Evolutionary conservation across 2,113 vertebrate species (phyloP).

Genomic region (Perca fluviatilis): DNA sequence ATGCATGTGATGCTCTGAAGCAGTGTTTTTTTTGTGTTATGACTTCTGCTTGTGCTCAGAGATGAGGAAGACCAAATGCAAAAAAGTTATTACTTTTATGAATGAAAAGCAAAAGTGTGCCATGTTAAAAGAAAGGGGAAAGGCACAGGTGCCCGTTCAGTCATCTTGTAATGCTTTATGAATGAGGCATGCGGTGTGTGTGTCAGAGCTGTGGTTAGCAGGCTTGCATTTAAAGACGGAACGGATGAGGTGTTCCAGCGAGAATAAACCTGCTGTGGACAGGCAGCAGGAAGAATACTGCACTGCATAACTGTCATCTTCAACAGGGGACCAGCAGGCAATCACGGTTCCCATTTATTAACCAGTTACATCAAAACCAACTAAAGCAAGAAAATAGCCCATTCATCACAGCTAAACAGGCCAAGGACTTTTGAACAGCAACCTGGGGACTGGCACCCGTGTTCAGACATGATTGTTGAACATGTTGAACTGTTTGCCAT

Average conservation of each 20-base stretch:
- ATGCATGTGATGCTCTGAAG: neutral
- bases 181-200: constrained; percentile 56
- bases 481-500: too few species aligned
- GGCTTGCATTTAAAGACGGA: constrained; percentile 54
- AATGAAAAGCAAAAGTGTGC: constrained; percentile 39
- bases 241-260: constrained; percentile 6
- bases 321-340: constrained; percentile 3
- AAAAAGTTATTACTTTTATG: neutral
- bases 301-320: constrained; percentile 19
- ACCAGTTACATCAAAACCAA: constrained; percentile 21
- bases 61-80: neutral
- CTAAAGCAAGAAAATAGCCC: constrained; percentile 3
- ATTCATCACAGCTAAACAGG: constrained; percentile 39
- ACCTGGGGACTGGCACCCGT: constrained; percentile 22
- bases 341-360: constrained; percentile 24
- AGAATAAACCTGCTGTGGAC: constrained; percentile 4
- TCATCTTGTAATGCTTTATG: constrained; percentile 56
- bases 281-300: neutral
- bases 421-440: constrained; percentile 12
- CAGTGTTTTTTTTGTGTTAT: neutral
- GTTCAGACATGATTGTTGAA: too few species aligned
- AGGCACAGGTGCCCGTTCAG: constrained; percentile 29
- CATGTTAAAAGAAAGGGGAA: neutral
- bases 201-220: constrained; percentile 30
- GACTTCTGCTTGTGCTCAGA: neutral